phyloP scores from a whole-genome alignment of 2,113 vertebrate species.

The Fregata magnificens region DNA sequence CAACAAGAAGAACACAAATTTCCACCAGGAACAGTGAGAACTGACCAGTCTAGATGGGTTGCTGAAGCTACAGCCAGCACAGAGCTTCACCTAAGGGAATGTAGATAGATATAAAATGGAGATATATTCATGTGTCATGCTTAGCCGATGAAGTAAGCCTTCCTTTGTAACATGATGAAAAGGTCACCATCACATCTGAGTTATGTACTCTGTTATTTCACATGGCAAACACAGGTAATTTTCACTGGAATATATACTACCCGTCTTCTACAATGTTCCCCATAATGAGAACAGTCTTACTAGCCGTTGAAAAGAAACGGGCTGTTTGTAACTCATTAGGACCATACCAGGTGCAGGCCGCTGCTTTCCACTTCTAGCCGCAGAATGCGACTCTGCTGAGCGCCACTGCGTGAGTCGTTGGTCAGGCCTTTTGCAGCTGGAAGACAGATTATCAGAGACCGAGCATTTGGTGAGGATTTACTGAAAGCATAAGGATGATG shows the following conservation, averaged over 20 bases:
- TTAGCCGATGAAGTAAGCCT: background rate
- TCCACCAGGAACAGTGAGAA: background rate
- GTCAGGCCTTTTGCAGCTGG: background rate
- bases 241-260: background rate
- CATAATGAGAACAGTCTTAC: background rate
- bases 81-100: background rate
- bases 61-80: background rate
- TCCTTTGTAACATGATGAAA: background rate
- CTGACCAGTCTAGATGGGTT: background rate
- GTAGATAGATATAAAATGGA: background rate
- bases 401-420: rapidly evolving
- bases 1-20: background rate
- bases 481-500: background rate
- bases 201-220: background rate
- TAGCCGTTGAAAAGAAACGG: background rate
- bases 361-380: background rate
- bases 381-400: background rate
- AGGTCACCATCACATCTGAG: background rate
- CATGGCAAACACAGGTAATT: background rate
- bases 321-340: background rate
- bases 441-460: background rate
- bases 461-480: background rate
- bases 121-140: background rate
- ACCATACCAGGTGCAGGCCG: background rate
- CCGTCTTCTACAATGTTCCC: background rate